These are phyloP conservation scores for Onychostoma macrolepis DNA, from an alignment of 2,113 vertebrate genomes.

Conservation along the genomic window DNA sequence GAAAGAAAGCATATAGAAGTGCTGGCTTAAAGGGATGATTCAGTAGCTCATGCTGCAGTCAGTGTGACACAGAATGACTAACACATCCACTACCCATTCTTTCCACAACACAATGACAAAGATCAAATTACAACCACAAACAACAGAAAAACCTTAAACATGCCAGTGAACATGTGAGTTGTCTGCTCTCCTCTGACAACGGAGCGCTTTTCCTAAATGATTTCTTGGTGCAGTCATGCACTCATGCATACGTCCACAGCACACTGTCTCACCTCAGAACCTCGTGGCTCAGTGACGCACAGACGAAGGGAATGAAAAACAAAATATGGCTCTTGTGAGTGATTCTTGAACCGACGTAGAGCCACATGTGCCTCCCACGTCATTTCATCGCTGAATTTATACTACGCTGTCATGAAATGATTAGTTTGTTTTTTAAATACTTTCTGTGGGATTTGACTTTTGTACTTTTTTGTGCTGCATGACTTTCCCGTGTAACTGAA, in stretches of 20 bases:
- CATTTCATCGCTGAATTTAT: not conserved
- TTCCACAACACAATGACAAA: slow-evolving; percentile 9
- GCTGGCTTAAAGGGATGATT: not conserved
- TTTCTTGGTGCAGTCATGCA: not conserved
- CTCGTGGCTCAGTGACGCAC: not conserved
- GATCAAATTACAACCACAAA: slow-evolving; percentile 30
- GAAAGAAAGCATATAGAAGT: not conserved
- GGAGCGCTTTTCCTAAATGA: not conserved
- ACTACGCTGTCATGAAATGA: slow-evolving; percentile 22
- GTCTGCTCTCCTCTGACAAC: not conserved
- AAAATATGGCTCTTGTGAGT: not conserved
- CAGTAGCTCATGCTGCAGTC: not conserved
- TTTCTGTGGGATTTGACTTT: slow-evolving; percentile 22
- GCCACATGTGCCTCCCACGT: not conserved
- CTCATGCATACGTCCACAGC: not conserved
- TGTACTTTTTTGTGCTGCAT: not conserved
- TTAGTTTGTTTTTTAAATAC: slow-evolving; percentile 8
- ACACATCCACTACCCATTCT: slow-evolving; percentile 18
- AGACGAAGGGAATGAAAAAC: not conserved
- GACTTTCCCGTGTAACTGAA: slow-evolving; percentile 48
- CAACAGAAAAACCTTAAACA: not conserved
- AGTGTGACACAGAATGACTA: slow-evolving; percentile 6
- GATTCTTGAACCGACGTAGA: not conserved
- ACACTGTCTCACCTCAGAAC: not conserved
- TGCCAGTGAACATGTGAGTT: not conserved